Evolutionary conservation across 2,113 vertebrate genomes (phyloP).

Genomic region (Thamnaconus septentrionalis): DNA sequence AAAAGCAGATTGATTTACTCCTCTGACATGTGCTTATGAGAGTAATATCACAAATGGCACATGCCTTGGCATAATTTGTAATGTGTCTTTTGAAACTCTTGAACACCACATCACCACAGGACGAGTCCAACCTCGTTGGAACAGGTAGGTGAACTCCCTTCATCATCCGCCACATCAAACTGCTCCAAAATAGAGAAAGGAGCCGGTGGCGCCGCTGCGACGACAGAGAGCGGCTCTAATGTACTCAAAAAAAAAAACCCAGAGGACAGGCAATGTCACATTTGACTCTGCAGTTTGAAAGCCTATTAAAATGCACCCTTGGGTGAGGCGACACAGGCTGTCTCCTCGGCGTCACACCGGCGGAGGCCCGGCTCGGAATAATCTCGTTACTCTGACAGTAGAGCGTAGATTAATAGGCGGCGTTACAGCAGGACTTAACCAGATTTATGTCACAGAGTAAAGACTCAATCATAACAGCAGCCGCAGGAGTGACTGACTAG

Average conservation of each 20-base stretch:
- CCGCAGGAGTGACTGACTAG: constrained; percentile 23
- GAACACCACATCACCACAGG: no score
- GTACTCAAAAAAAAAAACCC: constrained; percentile 25
- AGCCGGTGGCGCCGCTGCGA: constrained; percentile 20
- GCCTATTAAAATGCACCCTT: constrained; percentile 67
- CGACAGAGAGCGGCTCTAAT: constrained; percentile 33
- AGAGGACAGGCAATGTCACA: constrained; percentile 66
- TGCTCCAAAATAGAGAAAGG: constrained; percentile 7
- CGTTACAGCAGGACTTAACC: constrained; percentile 47
- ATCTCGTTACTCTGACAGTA: constrained; percentile 60
- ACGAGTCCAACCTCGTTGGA: neutral
- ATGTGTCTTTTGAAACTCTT: constrained; percentile 2
- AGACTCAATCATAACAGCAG: constrained; percentile 44
- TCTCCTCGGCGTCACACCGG: constrained; percentile 49
- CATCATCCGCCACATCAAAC: neutral
- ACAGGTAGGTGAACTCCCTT: constrained; percentile 1
- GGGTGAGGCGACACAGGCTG: constrained; percentile 52
- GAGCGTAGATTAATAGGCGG: constrained; percentile 58
- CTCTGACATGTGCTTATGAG: no score
- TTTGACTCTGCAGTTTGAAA: constrained; percentile 53
- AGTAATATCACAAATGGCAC: neutral
- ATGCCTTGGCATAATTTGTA: constrained; percentile 10
- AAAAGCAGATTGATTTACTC: no score
- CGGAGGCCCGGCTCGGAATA: constrained; percentile 56
- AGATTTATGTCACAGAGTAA: constrained; percentile 57